These are phyloP conservation scores for Phortica okadai DNA, from an alignment of 2,888 invertebrate genomes.

Conservation along the genomic window DNA sequence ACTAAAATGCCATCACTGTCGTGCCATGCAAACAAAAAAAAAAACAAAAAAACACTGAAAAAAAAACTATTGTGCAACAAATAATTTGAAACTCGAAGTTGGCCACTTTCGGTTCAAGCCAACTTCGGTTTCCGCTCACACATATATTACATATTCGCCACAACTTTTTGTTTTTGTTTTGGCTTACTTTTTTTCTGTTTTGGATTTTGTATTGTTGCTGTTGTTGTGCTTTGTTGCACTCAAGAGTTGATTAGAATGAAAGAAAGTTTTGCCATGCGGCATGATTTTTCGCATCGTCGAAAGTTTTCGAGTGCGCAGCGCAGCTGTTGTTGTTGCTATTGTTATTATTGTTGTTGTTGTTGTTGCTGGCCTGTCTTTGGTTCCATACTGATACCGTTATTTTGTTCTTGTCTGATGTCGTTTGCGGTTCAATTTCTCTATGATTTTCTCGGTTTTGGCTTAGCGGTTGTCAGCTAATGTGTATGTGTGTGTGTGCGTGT, in stretches of 20 bases:
- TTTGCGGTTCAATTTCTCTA: neutral
- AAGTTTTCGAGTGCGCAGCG: slow-evolving; percentile 20
- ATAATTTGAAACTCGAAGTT: slow-evolving; percentile 18
- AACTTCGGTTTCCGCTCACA: neutral
- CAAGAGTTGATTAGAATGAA: slow-evolving; percentile 15
- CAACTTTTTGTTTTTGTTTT: neutral
- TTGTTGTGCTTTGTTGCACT: neutral
- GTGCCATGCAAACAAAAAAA: neutral
- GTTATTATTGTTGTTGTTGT: too few species aligned
- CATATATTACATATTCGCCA: neutral
- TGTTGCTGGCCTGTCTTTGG: neutral
- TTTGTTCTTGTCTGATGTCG: neutral
- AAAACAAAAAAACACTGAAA: neutral
- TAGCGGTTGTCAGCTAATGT: neutral
- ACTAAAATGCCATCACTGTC: neutral
- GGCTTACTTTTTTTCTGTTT: neutral
- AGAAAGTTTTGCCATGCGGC: slow-evolving; percentile 11
- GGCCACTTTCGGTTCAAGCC: slow-evolving; percentile 9
- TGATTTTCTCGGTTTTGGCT: slow-evolving; percentile 7
- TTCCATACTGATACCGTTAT: neutral
- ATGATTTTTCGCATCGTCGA: slow-evolving; percentile 3
- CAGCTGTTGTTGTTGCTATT: neutral
- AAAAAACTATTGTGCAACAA: neutral
- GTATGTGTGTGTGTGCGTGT: neutral
- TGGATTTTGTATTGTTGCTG: neutral